Evolutionary conservation across 1,140 invertebrate genomes (phyloP).

Genomic region (Asbolus verrucosus): DNA sequence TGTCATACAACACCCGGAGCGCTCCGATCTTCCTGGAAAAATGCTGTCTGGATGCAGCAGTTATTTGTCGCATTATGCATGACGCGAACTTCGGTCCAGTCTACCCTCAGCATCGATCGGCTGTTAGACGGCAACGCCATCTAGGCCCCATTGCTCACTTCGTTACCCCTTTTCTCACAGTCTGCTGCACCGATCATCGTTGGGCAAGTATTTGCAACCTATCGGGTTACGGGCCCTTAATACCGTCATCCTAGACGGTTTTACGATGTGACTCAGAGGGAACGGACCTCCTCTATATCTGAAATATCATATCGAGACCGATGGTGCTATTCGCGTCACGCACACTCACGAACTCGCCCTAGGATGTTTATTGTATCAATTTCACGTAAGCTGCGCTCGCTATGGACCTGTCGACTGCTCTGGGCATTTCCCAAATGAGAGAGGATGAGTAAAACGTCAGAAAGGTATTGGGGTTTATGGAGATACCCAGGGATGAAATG

Average conservation of each 20-base stretch:
- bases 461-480: conserved; percentile 59
- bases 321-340: conserved; percentile 48
- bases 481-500: conserved; percentile 50
- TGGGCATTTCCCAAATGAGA: conserved; percentile 57
- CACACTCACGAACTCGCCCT: conserved; percentile 49
- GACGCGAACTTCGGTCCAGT: conserved; percentile 26
- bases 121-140: conserved; percentile 18
- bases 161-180: conserved; percentile 52
- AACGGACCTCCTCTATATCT: conserved; percentile 30
- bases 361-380: conserved; percentile 53
- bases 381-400: conserved; percentile 34
- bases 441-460: conserved; percentile 56
- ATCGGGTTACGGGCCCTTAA: conserved; percentile 37
- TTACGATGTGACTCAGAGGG: conserved; percentile 30
- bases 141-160: conserved; percentile 52
- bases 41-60: conserved; percentile 7
- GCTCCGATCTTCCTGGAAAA: conserved; percentile 5
- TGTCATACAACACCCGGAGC: background rate
- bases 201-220: conserved; percentile 34
- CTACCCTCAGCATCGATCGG: conserved; percentile 28
- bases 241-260: conserved; percentile 29
- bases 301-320: conserved; percentile 37
- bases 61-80: conserved; percentile 43
- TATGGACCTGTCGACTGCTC: conserved; percentile 49
- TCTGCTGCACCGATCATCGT: conserved; percentile 50